These are phyloP conservation scores for Loxodonta africana DNA, from an alignment of 2,113 vertebrate genomes.

Conservation along the genomic window DNA sequence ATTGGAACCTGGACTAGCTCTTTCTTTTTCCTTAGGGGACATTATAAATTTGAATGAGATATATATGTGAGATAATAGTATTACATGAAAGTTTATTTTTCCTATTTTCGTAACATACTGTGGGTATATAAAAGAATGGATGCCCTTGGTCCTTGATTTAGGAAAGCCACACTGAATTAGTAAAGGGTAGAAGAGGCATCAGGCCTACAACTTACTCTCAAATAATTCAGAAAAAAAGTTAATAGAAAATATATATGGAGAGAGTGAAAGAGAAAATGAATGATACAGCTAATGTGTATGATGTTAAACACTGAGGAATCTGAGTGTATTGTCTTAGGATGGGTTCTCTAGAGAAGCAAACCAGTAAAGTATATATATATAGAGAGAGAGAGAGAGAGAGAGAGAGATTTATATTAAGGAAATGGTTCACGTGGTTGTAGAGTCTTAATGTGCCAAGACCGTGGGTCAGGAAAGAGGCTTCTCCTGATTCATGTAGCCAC, in stretches of 20 bases:
- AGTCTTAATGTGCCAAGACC: too few relatives aligned
- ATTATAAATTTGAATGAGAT: constrained; percentile 10
- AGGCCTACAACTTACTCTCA: neutral
- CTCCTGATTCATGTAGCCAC: too few relatives aligned
- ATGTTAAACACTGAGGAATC: neutral
- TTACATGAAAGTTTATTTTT: neutral
- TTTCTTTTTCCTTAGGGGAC: neutral
- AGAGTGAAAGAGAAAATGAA: neutral
- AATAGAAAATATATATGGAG: neutral
- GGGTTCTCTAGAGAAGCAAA: too few relatives aligned
- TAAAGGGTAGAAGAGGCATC: neutral
- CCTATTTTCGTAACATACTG: constrained; percentile 31
- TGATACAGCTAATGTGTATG: neutral
- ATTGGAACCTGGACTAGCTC: neutral
- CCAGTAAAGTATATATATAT: too few relatives aligned
- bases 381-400: too few relatives aligned
- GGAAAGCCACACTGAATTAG: neutral
- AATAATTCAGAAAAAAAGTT: constrained; percentile 19
- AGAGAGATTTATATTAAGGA: too few relatives aligned
- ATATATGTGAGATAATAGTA: neutral
- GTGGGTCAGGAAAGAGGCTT: too few relatives aligned
- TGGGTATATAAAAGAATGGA: neutral
- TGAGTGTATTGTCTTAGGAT: neutral
- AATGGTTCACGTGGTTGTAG: too few relatives aligned
- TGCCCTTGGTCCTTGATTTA: neutral